phyloP scores from a whole-genome alignment of 2,113 vertebrate species.

The Bubo blakistoni region DNA sequence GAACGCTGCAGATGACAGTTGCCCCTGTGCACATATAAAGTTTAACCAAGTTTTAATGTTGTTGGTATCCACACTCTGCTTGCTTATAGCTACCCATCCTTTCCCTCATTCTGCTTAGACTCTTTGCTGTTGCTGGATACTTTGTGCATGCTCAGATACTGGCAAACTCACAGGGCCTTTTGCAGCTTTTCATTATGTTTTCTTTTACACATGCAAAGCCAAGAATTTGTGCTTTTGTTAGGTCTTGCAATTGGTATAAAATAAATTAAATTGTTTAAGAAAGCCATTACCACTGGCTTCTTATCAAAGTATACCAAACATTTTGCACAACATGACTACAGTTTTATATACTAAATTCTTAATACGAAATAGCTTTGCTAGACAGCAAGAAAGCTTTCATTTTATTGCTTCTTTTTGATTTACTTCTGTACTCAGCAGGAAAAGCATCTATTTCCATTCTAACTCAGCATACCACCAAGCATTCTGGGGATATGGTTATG shows the following conservation, averaged over 20 bases:
- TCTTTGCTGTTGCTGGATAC: not conserved
- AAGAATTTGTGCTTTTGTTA: not conserved
- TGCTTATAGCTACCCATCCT: not conserved
- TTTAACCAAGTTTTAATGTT: not conserved
- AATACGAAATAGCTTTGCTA: not conserved
- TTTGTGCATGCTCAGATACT: not conserved
- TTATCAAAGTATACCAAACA: conserved; percentile 28
- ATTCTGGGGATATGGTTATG: not conserved
- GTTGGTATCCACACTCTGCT: not conserved
- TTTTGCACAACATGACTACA: not conserved
- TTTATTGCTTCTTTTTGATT: conserved; percentile 45
- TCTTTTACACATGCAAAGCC: not conserved
- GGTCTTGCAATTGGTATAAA: not conserved
- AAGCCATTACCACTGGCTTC: not conserved
- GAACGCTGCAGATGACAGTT: not conserved
- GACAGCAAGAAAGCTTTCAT: not conserved
- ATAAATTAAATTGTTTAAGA: conserved; percentile 23
- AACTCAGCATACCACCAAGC: not conserved
- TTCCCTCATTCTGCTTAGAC: not conserved
- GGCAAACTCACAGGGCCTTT: not conserved
- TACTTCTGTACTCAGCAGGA: conserved; percentile 6
- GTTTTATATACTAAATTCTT: conserved; percentile 30
- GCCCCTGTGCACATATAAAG: not conserved
- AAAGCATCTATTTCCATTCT: not conserved
- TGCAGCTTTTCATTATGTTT: not conserved